Percentiles rank a stretch among this genome's conserved stretches.
Evolutionary conservation across 2,888 invertebrate species (phyloP).

Genomic region (Andrena chrysosceles): DNA sequence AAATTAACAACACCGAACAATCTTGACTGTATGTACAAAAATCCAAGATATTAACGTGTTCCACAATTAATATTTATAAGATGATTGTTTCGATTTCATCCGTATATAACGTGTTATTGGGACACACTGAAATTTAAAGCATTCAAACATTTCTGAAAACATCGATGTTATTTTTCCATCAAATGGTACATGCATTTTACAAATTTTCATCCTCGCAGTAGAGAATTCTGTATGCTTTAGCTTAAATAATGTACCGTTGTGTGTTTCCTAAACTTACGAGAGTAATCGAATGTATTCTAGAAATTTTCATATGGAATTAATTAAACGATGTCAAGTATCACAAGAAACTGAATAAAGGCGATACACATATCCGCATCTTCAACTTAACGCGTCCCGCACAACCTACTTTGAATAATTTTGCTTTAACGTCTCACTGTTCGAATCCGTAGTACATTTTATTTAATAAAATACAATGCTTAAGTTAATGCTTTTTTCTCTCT

Average conservation of each 20-base stretch:
- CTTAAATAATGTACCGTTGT: slow-evolving; percentile 40
- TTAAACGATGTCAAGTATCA: slow-evolving; percentile 62
- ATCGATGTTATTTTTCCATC: slow-evolving; percentile 31
- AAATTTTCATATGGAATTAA: slow-evolving; percentile 45
- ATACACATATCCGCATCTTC: slow-evolving; percentile 33
- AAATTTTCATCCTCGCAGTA: slow-evolving; percentile 30
- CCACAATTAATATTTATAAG: slow-evolving; percentile 14
- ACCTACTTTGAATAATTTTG: slow-evolving; percentile 58
- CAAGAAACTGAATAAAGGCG: slow-evolving; percentile 57
- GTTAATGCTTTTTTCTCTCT: slow-evolving; percentile 52
- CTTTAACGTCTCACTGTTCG: slow-evolving; percentile 40
- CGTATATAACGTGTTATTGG: slow-evolving; percentile 11
- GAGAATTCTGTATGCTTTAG: slow-evolving; percentile 35
- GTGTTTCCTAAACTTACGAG: slow-evolving; percentile 50
- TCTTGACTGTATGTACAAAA: slow-evolving; percentile 73
- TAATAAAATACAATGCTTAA: slow-evolving; percentile 70
- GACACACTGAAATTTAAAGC: slow-evolving; percentile 35
- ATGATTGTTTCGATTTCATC: slow-evolving; percentile 23
- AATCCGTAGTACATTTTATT: slow-evolving; percentile 60
- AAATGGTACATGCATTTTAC: slow-evolving; percentile 34
- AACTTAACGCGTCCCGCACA: slow-evolving; percentile 41
- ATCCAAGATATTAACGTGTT: slow-evolving; percentile 54
- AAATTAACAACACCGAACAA: slow-evolving; percentile 68
- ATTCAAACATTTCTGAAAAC: slow-evolving; percentile 18
- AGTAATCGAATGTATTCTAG: slow-evolving; percentile 42